phyloP scores from a whole-genome alignment of 2,797 vertebrate genomes.

The Falco cherrug region DNA sequence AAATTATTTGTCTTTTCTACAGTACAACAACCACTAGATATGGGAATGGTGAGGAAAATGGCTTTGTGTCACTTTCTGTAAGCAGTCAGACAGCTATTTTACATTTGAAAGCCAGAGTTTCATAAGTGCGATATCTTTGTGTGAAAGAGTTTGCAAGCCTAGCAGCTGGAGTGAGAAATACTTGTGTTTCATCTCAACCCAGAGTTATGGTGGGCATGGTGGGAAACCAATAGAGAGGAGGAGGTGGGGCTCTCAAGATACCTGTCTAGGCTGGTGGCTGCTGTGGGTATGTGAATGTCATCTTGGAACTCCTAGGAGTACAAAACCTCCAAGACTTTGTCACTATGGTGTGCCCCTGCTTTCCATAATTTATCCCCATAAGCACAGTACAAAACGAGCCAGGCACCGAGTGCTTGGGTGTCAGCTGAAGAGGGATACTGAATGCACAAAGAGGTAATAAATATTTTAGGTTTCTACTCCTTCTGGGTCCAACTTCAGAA shows the following conservation, averaged over 20 bases:
- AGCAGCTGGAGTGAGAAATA: neutral
- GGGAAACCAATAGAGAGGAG: neutral
- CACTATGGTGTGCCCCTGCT: neutral
- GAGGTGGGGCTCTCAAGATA: neutral
- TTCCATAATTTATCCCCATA: neutral
- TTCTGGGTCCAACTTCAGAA: neutral
- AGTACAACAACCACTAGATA: neutral
- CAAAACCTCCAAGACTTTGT: neutral
- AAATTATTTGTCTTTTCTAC: neutral
- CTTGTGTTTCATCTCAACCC: neutral
- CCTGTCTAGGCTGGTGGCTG: neutral
- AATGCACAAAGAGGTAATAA: neutral
- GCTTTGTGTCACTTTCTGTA: neutral
- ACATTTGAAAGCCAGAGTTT: neutral
- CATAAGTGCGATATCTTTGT: neutral
- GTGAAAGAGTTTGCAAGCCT: neutral
- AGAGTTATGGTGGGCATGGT: neutral
- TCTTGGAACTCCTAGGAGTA: neutral
- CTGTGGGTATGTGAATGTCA: neutral
- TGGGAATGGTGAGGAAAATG: neutral
- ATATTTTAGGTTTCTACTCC: neutral
- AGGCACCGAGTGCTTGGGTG: neutral
- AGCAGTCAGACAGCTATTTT: neutral
- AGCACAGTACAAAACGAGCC: neutral
- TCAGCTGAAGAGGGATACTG: neutral